A percentile compares a stretch with the other conserved stretches of the same genome.
Evolutionary conservation across 2,888 invertebrate species (phyloP).

Genomic region (Dicranocentrus wangi): DNA sequence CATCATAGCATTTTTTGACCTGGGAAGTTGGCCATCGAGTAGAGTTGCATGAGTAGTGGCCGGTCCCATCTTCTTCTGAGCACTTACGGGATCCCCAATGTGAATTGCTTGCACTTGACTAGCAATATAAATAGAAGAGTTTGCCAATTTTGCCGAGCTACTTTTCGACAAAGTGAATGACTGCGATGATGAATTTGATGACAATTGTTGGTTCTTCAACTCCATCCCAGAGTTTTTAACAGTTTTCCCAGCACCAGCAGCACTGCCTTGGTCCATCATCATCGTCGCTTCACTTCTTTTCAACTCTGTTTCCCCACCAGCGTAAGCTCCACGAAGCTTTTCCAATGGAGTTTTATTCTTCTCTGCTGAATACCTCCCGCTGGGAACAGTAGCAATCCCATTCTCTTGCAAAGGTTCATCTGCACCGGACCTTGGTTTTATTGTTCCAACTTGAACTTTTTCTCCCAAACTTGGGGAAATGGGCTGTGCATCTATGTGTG

Average conservation of each 20-base stretch:
- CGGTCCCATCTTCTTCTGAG: constrained; percentile 32
- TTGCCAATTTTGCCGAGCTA: constrained; percentile 55
- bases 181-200: constrained; percentile 63
- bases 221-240: constrained; percentile 51
- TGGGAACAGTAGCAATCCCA: constrained; percentile 63
- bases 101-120: constrained; percentile 63
- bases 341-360: constrained; percentile 61
- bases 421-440: constrained; percentile 55
- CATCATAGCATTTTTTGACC: constrained; percentile 39
- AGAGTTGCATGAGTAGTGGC: constrained; percentile 1
- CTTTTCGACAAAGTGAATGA: constrained; percentile 58
- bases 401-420: constrained; percentile 57
- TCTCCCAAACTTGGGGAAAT: constrained; percentile 49
- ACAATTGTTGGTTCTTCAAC: constrained; percentile 64
- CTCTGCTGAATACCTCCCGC: constrained; percentile 60
- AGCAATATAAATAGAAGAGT: constrained; percentile 58
- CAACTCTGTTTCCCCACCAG: constrained; percentile 18
- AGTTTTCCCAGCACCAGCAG: constrained; percentile 15
- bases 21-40: constrained; percentile 35
- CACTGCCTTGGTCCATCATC: constrained; percentile 37
- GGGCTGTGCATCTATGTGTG: constrained; percentile 41
- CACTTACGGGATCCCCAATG: constrained; percentile 62
- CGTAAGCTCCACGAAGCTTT: constrained; percentile 51
- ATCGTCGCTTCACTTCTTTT: constrained; percentile 33
- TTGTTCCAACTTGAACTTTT: constrained; percentile 61